phyloP scores from a whole-genome alignment of 64 coral and sea anemone species.

The Dendronephthya gigantea region DNA sequence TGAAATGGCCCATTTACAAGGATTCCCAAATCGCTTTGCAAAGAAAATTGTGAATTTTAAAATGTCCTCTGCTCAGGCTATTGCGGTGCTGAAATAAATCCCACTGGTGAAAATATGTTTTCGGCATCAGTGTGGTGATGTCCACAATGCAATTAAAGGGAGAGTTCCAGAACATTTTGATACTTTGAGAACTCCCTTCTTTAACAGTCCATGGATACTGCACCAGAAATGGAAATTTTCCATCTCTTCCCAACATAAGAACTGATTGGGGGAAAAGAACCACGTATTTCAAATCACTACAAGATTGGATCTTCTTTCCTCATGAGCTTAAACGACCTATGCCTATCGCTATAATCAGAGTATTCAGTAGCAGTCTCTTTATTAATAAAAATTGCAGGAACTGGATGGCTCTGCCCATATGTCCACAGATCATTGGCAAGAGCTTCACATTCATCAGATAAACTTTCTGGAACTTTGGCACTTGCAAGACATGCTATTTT shows the following conservation, averaged over 20 bases:
- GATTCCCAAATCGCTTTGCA: slow-evolving; percentile 29
- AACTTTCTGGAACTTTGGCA: not conserved
- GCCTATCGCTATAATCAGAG: not conserved
- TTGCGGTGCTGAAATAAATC: slow-evolving; percentile 19
- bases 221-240: slow-evolving; percentile 26
- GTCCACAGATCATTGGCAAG: not conserved
- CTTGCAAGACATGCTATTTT: not conserved
- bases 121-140: not conserved
- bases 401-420: not conserved
- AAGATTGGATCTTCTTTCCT: not conserved
- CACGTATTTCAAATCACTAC: not conserved
- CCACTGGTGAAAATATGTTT: slow-evolving; percentile 6
- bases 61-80: not conserved
- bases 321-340: not conserved
- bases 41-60: slow-evolving; percentile 25
- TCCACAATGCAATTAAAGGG: slow-evolving; percentile 30
- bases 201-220: slow-evolving; percentile 18
- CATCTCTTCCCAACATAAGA: not conserved
- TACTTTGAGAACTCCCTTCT: slow-evolving; percentile 15
- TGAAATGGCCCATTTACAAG: slow-evolving; percentile 34
- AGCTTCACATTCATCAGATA: not conserved
- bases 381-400: not conserved
- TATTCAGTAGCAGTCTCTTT: not conserved
- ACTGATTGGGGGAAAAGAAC: not conserved
- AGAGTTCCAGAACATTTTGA: slow-evolving; percentile 31